A percentile compares a stretch with the other conserved stretches of the same genome.
Conservation (phyloP, 1,140 invertebrate genomes). For the Cecropterus lyciades region DNA sequence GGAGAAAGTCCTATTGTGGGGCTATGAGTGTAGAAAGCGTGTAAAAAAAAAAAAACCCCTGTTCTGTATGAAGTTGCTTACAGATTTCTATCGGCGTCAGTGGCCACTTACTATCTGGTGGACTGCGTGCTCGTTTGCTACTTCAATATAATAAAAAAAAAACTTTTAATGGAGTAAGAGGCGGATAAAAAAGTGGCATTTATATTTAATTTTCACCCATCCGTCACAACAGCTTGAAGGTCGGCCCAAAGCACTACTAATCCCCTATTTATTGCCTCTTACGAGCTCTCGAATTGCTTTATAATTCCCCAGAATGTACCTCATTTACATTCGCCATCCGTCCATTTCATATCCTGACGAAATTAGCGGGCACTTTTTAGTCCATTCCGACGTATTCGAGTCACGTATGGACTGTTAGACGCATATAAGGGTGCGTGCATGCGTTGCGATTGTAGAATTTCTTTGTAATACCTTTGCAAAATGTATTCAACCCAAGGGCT, state of each 20-base stretch:
- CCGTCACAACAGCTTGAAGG: conserved; percentile 4
- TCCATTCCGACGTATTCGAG: conserved; percentile 40
- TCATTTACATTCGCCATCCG: conserved; percentile 51
- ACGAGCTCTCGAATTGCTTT: conserved; percentile 43
- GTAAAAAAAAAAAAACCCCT: too few relatives aligned
- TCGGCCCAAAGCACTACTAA: conserved; percentile 19
- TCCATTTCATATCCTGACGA: conserved; percentile 45
- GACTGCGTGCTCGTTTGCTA: too few relatives aligned
- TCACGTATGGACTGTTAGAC: conserved; percentile 57
- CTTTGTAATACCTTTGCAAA: background rate
- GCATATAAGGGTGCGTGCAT: conserved; percentile 19
- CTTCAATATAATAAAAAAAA: too few relatives aligned
- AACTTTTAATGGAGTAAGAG: too few relatives aligned
- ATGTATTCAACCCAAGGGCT: too few relatives aligned
- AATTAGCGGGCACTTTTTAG: conserved; percentile 56
- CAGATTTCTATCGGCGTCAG: too few relatives aligned
- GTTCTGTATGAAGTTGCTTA: too few relatives aligned
- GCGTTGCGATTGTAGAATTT: background rate
- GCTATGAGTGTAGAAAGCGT: too few relatives aligned
- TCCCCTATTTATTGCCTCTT: conserved; percentile 33
- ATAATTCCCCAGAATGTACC: conserved; percentile 45
- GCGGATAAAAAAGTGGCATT: background rate
- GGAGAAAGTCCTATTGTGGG: too few relatives aligned
- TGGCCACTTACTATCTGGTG: too few relatives aligned
- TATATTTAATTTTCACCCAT: conserved; percentile 5